phyloP scores from a whole-genome alignment of 2,888 invertebrate species.

The Polymixis flavicincta region DNA sequence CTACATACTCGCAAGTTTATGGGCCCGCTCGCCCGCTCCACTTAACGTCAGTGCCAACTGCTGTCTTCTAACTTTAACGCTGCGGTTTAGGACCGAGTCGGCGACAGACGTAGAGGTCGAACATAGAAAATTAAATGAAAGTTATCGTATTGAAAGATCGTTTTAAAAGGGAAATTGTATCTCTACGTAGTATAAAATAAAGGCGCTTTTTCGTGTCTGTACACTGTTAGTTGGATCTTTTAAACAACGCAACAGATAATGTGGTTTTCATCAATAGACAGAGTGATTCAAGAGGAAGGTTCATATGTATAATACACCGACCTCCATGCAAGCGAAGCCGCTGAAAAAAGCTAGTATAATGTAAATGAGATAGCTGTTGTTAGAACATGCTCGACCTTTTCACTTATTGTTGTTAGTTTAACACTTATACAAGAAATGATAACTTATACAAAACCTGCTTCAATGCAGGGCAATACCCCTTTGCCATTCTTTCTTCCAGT shows the following conservation, averaged over 20 bases:
- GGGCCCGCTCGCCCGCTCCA: constrained; percentile 38
- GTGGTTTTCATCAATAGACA: no score
- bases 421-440: neutral
- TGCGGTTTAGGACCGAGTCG: constrained; percentile 29
- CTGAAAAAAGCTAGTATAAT: no score
- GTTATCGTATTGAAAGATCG: neutral
- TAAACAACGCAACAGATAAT: no score
- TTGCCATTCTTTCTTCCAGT: neutral
- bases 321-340: no score
- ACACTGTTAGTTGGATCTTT: no score
- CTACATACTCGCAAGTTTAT: constrained; percentile 53
- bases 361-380: no score
- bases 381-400: neutral
- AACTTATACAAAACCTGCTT: neutral
- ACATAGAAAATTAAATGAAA: constrained; percentile 26
- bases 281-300: no score
- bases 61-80: constrained; percentile 54
- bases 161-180: neutral
- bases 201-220: no score
- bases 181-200: no score
- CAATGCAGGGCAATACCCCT: neutral
- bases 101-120: constrained; percentile 14
- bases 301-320: no score
- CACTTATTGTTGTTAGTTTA: neutral
- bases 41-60: constrained; percentile 58